phyloP scores from a whole-genome alignment of 1,140 invertebrate genomes.

The Diorhabda elongata region DNA sequence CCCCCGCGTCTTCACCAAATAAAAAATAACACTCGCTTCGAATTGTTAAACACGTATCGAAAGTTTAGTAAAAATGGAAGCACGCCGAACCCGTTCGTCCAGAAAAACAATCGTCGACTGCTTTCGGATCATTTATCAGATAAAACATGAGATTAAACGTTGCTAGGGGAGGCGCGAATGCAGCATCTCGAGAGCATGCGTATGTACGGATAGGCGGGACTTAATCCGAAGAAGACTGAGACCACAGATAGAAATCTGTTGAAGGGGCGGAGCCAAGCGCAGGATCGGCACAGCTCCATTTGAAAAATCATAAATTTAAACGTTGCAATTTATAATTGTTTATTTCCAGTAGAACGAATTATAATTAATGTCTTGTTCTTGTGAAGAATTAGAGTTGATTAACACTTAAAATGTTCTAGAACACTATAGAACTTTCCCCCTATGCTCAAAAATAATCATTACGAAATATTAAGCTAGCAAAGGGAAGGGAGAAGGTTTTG shows the following conservation, averaged over 20 bases:
- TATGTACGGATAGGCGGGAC: slow-evolving; percentile 29
- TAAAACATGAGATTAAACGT: slow-evolving; percentile 37
- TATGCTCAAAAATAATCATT: no score
- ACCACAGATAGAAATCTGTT: background rate
- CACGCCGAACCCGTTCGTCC: slow-evolving; percentile 10
- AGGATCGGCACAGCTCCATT: background rate
- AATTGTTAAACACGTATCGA: slow-evolving; percentile 4
- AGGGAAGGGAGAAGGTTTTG: no score
- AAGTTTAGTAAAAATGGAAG: background rate
- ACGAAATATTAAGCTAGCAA: no score
- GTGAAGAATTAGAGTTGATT: no score
- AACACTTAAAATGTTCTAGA: no score
- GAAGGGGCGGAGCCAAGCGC: slow-evolving; percentile 23
- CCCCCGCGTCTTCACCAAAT: slow-evolving; percentile 24
- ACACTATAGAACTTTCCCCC: no score
- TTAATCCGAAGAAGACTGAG: slow-evolving; percentile 13
- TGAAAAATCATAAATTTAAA: no score
- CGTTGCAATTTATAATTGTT: no score
- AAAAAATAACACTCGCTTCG: slow-evolving; percentile 3
- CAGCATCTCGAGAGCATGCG: slow-evolving; percentile 31
- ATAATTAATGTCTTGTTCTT: no score
- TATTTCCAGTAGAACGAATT: no score
- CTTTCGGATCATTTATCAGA: slow-evolving; percentile 20
- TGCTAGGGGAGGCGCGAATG: slow-evolving; percentile 42
- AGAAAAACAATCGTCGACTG: slow-evolving; percentile 20